Evolutionary conservation across 37 sponge, comb jelly and placozoan genomes (phyloP), one percentile per base, ranked within the genome.

Genomic region (Haliclona indistincta): DNA sequence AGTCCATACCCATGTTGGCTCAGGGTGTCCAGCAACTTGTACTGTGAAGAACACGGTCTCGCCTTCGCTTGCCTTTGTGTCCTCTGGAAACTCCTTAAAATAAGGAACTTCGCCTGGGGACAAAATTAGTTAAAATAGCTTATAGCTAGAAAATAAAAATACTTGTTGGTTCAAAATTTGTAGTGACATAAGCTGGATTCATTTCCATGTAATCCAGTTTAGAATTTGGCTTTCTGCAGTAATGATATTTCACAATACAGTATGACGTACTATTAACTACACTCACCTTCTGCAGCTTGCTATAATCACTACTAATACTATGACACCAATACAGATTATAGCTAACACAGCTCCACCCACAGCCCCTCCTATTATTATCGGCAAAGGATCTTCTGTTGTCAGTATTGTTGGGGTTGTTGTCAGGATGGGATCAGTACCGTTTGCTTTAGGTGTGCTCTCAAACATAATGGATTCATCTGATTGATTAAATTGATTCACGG

Each of bases 21-120:
- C 60, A n/a, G 60, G 60, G 7, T 58, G 60, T 11, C 60, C 60
- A n/a, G 60, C 11, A n/a, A 58, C 60, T 58, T n/a, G 60, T 25
- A 58, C 60, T 25, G n/a, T 20, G 6, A 58, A 58, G 28, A 25
- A 20, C 11, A 58, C 60, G 7, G 26, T 58, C 25, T 58, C 60
- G 11, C 60, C 60, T 58, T 11, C 28, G 7, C 6, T 20, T 58
- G 60, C 60, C n/a, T 58, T 58, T 25, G 60, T 58, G 28, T 58
- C 25, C 7, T 20, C 28, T 25, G 60, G 60, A 20, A 58, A 58
- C n/a, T 58, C 60, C 7, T 25, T 25, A 6, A 58, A 8, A 58
- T 58, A 58, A n/a, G 60, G 60, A 11, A 20, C 22, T 58, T 58
- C 26, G n/a, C 60, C 60, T 58, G 60, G 11, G 28, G 28, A n/a